These are phyloP conservation scores for Agapornis canus DNA, from an alignment of 2,797 vertebrate genomes.

Conservation along the genomic window DNA sequence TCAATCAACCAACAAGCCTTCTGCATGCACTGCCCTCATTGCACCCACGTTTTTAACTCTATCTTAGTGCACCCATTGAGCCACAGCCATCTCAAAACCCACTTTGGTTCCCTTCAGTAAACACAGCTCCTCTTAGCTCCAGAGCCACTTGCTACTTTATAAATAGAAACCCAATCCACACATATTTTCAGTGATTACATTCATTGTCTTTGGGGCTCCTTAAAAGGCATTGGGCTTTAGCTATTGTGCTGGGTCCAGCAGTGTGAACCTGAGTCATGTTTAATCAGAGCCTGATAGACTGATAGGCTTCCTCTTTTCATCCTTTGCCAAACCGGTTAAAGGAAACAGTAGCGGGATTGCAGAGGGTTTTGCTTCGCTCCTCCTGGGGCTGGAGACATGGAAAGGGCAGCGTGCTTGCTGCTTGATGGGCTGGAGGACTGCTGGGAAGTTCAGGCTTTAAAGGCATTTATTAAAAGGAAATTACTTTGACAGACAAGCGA, in stretches of 20 bases:
- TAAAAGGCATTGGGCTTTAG: constrained; percentile 78
- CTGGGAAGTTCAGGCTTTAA: neutral
- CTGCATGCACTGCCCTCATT: neutral
- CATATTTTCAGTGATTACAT: constrained; percentile 75
- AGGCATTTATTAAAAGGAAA: constrained; percentile 3
- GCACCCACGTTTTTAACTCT: neutral
- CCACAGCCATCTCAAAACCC: neutral
- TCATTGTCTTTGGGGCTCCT: constrained; percentile 79
- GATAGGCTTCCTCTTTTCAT: neutral
- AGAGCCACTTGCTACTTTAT: constrained; percentile 52
- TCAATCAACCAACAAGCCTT: neutral
- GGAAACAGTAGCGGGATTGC: neutral
- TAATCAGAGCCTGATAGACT: neutral
- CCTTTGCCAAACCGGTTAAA: neutral
- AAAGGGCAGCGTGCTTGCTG: neutral
- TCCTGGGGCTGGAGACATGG: neutral
- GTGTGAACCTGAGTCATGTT: neutral
- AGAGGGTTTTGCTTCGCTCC: neutral
- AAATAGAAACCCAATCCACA: constrained; percentile 76
- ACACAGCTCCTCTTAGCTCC: neutral
- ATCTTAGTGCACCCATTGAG: neutral
- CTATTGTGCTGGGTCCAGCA: neutral
- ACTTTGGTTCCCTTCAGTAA: neutral
- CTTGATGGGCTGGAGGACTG: neutral
- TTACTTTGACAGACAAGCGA: neutral